Percentiles rank a stretch among this genome's conserved stretches.
These are phyloP conservation scores for Dufourea novaeangliae DNA, from an alignment of 1,140 invertebrate genomes.

Conservation along the genomic window DNA sequence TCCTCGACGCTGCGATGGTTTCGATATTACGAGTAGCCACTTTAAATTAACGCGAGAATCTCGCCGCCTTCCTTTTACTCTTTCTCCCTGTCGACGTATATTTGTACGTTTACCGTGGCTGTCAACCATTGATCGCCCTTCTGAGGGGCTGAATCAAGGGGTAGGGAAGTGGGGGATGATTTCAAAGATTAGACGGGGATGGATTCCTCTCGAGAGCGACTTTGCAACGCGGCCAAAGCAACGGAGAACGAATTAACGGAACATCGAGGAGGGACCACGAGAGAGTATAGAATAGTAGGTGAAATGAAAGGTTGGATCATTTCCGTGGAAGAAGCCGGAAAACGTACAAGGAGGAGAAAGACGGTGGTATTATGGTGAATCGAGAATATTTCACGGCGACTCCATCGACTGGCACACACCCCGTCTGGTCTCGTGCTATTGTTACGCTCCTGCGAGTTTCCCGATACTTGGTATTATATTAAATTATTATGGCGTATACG, in stretches of 20 bases:
- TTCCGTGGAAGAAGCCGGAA: constrained; percentile 50
- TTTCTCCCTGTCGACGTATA: not conserved
- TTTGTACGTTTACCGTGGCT: not conserved
- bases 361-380: constrained; percentile 45
- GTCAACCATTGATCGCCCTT: not conserved
- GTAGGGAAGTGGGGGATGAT: not conserved
- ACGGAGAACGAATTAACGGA: not conserved
- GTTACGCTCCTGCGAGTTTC: constrained; percentile 68
- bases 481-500: constrained; percentile 70
- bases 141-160: not conserved
- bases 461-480: constrained; percentile 71
- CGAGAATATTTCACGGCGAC: constrained; percentile 64
- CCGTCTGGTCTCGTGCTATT: constrained; percentile 58
- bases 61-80: not conserved
- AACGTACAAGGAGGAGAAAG: constrained; percentile 48
- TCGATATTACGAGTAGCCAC: constrained; percentile 19
- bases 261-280: not conserved
- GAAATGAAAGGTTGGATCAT: constrained; percentile 40
- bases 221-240: no score
- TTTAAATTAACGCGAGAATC: constrained; percentile 12
- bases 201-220: no score
- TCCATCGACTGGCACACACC: constrained; percentile 52
- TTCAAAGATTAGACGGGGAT: not conserved
- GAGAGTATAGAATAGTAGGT: constrained; percentile 7
- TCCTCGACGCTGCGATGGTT: not conserved